Base-by-base conservation (phyloP, 1,140 invertebrate genomes). In the Trypoxylus dichotomus region DNA sequence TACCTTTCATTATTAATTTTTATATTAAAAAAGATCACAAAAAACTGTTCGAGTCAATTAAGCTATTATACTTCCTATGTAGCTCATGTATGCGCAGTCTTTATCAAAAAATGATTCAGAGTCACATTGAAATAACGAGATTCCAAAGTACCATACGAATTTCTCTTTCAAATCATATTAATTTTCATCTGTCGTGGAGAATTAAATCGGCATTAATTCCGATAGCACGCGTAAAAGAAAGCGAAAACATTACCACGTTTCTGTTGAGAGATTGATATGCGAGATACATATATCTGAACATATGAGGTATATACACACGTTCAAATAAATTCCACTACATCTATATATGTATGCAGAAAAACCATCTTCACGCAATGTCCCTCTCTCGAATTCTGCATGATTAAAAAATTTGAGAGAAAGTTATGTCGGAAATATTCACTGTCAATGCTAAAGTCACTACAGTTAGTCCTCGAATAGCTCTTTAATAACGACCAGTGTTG, bases 401-500 rank as follows among this genome's bases (percentile, higher is more conserved):
- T 29, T 24, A 29, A 68, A 29, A 21, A 54, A 54, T 15, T 19
- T 24, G 21, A 13, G 60, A 68, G 60, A 68, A 68, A 68, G 60
- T 68, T 27, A 68, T 68, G 60, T 68, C 60, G 60, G 27, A 21
- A 68, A 68, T 13, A 27, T 21, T 27, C 60, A 68, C 21, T 68
- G 60, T 68, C 60, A 68, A 68, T 68, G 60, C 27, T 68, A 68
- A 68, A 68, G 27, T 68, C 60, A 27, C 19, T 68, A 68, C 15
- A 8, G 19, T 8, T 24, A 29, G 21, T 24, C 3, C 19, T 15
- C 60, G 24, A 27, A 68, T 68, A 68, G 24, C 27, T 29, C 11
- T 27, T 7, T 68, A 11, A 24, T 24, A 29, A 10, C 24, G 27
- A 68, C 24, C 60, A 68, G 27, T 68, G 27, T 68, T 24, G 24